Evolutionary conservation across 2,888 invertebrate genomes (phyloP).

Genomic region (Nezara viridula): DNA sequence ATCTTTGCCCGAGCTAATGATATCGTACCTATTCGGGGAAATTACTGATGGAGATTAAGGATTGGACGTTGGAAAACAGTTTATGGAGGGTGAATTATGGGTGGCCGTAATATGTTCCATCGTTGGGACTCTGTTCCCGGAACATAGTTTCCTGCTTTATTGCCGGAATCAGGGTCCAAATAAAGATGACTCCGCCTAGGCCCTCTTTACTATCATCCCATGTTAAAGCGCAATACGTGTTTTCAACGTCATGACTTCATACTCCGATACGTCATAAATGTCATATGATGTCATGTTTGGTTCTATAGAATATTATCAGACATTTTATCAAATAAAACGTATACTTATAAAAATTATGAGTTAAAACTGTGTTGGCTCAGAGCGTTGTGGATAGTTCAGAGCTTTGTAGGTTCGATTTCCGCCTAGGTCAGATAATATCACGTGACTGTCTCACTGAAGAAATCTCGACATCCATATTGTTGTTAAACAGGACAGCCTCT

Average conservation of each 20-base stretch:
- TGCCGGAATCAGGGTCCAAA: background rate
- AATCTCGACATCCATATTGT: no score
- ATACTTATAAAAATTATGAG: no score
- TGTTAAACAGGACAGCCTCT: no score
- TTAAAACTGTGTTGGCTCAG: no score
- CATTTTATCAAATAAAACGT: no score
- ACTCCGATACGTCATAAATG: background rate
- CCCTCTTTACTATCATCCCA: background rate
- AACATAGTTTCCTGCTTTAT: background rate
- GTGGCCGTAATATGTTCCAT: background rate
- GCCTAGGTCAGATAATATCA: no score
- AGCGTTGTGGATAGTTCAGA: no score
- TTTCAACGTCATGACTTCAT: background rate
- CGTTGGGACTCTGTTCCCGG: background rate
- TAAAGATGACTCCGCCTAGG: background rate
- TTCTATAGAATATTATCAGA: no score
- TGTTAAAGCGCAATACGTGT: background rate
- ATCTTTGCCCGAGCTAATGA: background rate
- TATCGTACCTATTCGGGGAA: background rate
- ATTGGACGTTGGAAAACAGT: background rate
- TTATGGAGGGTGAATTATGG: conserved; percentile 23
- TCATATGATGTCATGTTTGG: background rate
- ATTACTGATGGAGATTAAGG: background rate
- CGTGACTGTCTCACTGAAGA: no score
- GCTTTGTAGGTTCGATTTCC: no score